Evolutionary conservation across 2,797 vertebrate species (phyloP).

Genomic region (Malurus leucopterus): DNA sequence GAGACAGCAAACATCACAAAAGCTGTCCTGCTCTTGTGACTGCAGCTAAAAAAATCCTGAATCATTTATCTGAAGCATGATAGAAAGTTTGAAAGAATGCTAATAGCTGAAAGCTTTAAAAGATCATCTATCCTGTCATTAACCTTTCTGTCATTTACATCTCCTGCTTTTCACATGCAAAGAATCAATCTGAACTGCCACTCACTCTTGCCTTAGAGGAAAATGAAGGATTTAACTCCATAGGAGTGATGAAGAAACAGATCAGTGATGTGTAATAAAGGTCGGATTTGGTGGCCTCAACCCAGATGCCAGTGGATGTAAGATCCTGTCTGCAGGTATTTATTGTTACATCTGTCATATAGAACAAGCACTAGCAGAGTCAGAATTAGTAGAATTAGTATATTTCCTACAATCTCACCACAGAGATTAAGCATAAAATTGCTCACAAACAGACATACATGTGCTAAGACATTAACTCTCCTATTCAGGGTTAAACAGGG

Average conservation of each 20-base stretch:
- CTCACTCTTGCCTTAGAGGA: not conserved
- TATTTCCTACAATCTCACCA: not conserved
- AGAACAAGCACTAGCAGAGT: not conserved
- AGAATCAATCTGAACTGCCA: not conserved
- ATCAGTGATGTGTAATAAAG: not conserved
- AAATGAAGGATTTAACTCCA: not conserved
- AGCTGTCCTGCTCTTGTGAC: not conserved
- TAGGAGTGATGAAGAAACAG: not conserved
- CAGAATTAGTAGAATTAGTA: not conserved
- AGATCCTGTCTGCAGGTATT: not conserved
- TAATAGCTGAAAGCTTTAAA: slow-evolving; percentile 25
- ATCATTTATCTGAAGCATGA: not conserved
- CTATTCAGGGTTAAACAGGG: not conserved
- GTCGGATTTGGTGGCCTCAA: not conserved
- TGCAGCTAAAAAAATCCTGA: not conserved
- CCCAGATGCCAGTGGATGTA: not conserved
- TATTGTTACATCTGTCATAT: not conserved
- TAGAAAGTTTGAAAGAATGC: slow-evolving; percentile 4
- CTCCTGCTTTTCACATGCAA: not conserved
- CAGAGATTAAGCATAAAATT: not conserved
- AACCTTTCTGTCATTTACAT: slow-evolving; percentile 34
- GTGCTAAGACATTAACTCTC: not conserved
- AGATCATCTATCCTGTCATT: slow-evolving; percentile 9
- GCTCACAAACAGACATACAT: not conserved
- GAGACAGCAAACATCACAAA: not conserved